These are phyloP conservation scores for Drosophila nr. fundita DNA, from an alignment of 2,888 invertebrate genomes.

Conservation along the genomic window DNA sequence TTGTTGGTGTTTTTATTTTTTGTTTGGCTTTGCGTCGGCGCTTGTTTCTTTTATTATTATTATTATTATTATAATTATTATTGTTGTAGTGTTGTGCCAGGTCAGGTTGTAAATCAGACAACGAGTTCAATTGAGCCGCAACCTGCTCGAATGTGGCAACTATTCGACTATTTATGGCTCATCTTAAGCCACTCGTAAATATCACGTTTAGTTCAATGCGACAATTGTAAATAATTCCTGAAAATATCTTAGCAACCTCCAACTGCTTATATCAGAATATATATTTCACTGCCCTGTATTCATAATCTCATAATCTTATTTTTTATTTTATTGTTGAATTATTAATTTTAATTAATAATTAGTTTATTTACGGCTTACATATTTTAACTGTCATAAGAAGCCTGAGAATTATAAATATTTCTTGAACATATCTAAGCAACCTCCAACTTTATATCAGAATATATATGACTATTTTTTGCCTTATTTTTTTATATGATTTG, in stretches of 20 bases:
- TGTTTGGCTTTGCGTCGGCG: slow-evolving; percentile 2
- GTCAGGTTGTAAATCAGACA: slow-evolving; percentile 74
- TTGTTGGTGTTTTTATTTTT: slow-evolving; percentile 35
- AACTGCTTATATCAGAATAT: not conserved
- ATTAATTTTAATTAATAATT: not conserved
- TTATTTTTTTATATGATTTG: not conserved
- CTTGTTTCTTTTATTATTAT: slow-evolving; percentile 29
- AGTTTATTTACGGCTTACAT: too few relatives aligned
- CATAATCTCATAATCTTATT: not conserved
- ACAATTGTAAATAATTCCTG: not conserved
- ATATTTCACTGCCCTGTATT: not conserved
- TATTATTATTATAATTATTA: slow-evolving; percentile 10
- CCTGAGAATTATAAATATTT: not conserved
- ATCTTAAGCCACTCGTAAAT: slow-evolving; percentile 25
- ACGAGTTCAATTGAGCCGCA: slow-evolving; percentile 17
- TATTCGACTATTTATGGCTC: slow-evolving; percentile 22
- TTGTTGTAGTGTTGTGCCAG: slow-evolving; percentile 59
- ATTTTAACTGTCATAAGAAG: too few relatives aligned
- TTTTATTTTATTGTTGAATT: not conserved
- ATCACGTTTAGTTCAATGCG: not conserved
- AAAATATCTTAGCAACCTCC: not conserved
- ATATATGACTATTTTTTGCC: not conserved
- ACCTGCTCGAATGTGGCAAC: slow-evolving; percentile 11
- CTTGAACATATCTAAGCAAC: not conserved
- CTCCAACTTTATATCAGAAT: not conserved